Percentiles rank a stretch among this genome's conserved stretches.
Evolutionary conservation across 2,888 invertebrate genomes (phyloP).

Genomic region (Miltochrista miniata): DNA sequence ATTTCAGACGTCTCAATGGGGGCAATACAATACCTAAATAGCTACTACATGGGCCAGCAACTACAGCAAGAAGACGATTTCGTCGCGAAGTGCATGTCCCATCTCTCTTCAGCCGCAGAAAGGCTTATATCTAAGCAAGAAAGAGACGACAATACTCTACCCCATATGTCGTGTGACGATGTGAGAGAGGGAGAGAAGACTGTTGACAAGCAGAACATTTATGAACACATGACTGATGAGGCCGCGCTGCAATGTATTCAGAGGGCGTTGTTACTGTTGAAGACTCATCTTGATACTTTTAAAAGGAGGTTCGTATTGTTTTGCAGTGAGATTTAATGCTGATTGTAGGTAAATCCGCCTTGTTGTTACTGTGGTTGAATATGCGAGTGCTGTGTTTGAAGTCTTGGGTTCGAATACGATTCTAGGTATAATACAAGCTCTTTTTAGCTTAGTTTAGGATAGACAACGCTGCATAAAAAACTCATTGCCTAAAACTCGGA

Average conservation of each 20-base stretch:
- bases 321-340: too few species aligned
- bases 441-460: too few species aligned
- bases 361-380: too few species aligned
- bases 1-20: constrained; percentile 94
- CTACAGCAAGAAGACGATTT: constrained; percentile 96
- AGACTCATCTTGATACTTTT: constrained; percentile 97
- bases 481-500: too few species aligned
- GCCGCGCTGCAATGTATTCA: constrained; percentile 95
- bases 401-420: too few species aligned
- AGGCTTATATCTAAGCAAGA: constrained; percentile 82
- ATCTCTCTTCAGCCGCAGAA: constrained; percentile 92
- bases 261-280: constrained; percentile 92
- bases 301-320: constrained; percentile 86
- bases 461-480: too few species aligned
- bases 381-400: too few species aligned
- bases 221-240: constrained; percentile 86
- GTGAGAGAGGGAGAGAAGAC: constrained; percentile 60
- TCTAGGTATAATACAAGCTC: too few species aligned
- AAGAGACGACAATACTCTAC: constrained; percentile 44
- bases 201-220: constrained; percentile 72
- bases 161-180: constrained; percentile 37
- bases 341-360: too few species aligned
- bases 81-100: constrained; percentile 96
- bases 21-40: constrained; percentile 96
- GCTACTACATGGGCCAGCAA: constrained; percentile 96